Percentiles rank a stretch among this genome's conserved stretches.
These are phyloP conservation scores for Callimico goeldii DNA, from an alignment of 2,797 vertebrate species.

Conservation along the genomic window DNA sequence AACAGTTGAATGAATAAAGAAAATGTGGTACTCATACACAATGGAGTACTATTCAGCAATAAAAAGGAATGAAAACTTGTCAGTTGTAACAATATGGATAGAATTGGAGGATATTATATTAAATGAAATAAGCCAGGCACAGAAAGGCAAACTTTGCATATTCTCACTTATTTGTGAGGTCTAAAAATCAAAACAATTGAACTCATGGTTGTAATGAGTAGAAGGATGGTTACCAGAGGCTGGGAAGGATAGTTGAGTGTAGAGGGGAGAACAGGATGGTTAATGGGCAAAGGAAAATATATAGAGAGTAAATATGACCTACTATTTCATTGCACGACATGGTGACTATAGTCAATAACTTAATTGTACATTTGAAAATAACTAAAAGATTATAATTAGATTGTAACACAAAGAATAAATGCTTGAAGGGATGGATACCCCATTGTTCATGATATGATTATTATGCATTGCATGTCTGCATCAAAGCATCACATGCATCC, in stretches of 20 bases:
- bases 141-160: background rate
- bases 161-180: background rate
- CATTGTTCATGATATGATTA: background rate
- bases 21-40: background rate
- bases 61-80: background rate
- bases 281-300: background rate
- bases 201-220: background rate
- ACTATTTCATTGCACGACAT: background rate
- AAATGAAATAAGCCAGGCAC: background rate
- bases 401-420: background rate
- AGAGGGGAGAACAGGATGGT: background rate
- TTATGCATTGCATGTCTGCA: background rate
- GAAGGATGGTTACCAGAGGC: background rate
- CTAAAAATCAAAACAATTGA: background rate
- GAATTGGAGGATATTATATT: background rate
- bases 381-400: background rate
- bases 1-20: background rate
- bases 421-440: background rate
- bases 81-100: background rate
- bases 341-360: background rate
- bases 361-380: background rate
- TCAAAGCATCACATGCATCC: background rate
- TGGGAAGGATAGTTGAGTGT: background rate
- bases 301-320: background rate
- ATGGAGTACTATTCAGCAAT: background rate